A percentile compares a stretch with the other conserved stretches of the same genome.
Conservation (phyloP, 2,797 vertebrate species). For the Decapterus maruadsi region DNA sequence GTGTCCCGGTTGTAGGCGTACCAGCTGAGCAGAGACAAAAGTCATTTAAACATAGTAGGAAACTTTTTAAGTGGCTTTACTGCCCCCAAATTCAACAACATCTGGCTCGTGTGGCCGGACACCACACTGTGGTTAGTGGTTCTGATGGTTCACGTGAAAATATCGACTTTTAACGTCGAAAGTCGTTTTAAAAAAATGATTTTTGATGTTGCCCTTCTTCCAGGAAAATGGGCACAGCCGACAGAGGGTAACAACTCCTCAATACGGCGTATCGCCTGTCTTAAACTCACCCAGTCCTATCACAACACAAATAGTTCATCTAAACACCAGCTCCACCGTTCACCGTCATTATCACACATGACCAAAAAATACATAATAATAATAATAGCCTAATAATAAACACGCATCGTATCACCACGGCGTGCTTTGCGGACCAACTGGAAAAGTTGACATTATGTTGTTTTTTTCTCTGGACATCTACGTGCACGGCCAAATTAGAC, state of each 20-base stretch:
- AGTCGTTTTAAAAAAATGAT: neutral
- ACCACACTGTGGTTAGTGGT: neutral
- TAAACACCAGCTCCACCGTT: neutral
- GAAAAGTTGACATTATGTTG: conserved; percentile 70
- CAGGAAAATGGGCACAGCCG: neutral
- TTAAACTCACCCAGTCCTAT: neutral
- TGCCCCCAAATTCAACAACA: neutral
- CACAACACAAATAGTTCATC: neutral
- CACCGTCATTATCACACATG: neutral
- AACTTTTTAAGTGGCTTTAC: conserved; percentile 36
- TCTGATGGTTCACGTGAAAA: neutral
- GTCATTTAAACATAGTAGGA: conserved; percentile 24
- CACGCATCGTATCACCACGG: conserved; percentile 1
- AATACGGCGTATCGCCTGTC: conserved; percentile 17
- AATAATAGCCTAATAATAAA: no score
- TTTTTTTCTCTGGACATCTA: conserved; percentile 6
- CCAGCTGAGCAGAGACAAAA: conserved; percentile 37
- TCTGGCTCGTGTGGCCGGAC: neutral
- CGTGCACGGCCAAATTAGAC: conserved; percentile 32
- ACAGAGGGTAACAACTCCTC: neutral
- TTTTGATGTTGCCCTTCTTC: conserved; percentile 1
- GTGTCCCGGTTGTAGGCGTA: conserved; percentile 35
- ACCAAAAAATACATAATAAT: no score
- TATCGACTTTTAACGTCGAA: conserved; percentile 21
- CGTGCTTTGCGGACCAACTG: conserved; percentile 4